Evolutionary conservation across 2,888 invertebrate species (phyloP), one percentile per base, ranked within the genome.

Genomic region (Lasioglossum leucozonium): DNA sequence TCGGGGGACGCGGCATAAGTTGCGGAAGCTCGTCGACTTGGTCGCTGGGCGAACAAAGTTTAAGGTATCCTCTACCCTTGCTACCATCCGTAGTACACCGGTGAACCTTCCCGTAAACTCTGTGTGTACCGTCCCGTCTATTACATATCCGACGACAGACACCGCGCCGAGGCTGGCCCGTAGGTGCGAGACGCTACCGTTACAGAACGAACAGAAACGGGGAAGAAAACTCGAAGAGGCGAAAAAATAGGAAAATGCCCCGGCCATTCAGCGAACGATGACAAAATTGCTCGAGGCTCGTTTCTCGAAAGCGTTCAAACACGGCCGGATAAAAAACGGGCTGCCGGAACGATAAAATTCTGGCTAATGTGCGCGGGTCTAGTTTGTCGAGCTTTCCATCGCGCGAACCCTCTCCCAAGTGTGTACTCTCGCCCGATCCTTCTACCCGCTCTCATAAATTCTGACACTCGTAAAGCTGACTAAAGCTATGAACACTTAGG

Each of bases 1-100:
- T 79, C 86, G 74, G 72, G 75, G 76, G 82, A 75, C 82, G 30
- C n/a, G 47, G 77, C 75, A 78, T 71, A 86, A 86, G 85, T 87
- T 80, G 80, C 82, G 82, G 79, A 87, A 82, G 79, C 77, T 67
- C 58, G 71, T 58, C 26, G 76, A 84, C 84, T 84, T 77, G 58
- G 69, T 85, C 76, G 55, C 77, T 62, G n/a, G 65, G 47, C 34
- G 58, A 10, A 76, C 72, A 47, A 79, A 79, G 58, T 85, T 79
- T 85, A 76, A 72, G 84, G 58, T 58, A 72, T 65, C 40, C 34
- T 22, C 51, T 10, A 22, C 58, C 22, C 4, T 8, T 8, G 0
- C 26, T 16, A 18, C 18, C 0, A 34, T 13, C 2, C 30, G 51
- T 30, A 65, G 47, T 73, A 84, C 40, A 58, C 75, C 8, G 37